Percentiles rank a stretch among this genome's conserved stretches.
Evolutionary conservation across 2,113 vertebrate genomes (phyloP).

Genomic region (Steatornis caripensis): DNA sequence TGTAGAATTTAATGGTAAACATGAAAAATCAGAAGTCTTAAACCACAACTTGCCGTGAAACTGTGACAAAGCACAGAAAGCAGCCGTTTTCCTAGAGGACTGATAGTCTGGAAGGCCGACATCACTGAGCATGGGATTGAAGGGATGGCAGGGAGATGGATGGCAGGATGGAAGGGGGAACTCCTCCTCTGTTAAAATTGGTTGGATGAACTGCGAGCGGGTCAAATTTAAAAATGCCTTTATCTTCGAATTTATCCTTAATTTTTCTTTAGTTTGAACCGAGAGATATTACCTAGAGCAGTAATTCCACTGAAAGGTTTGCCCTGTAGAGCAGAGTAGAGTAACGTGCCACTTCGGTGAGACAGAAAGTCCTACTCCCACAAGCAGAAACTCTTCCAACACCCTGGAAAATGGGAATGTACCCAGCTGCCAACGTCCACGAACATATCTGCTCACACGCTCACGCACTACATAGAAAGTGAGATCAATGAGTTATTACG

Average conservation of each 20-base stretch:
- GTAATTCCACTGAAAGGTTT: neutral
- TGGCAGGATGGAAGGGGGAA: too few relatives aligned
- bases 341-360: accelerated
- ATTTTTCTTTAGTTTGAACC: neutral
- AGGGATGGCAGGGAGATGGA: neutral
- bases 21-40: neutral
- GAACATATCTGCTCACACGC: neutral
- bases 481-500: neutral
- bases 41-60: neutral
- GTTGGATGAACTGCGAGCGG: neutral
- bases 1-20: neutral
- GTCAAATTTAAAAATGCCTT: neutral
- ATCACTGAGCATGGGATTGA: neutral
- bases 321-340: neutral
- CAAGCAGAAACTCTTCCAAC: neutral
- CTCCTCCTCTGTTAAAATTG: neutral
- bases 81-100: neutral
- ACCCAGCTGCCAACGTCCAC: neutral
- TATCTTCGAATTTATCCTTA: neutral
- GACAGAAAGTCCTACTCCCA: neutral
- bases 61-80: neutral
- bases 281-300: neutral
- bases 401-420: neutral
- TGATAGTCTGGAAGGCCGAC: neutral
- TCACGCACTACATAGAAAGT: neutral